A percentile compares a stretch with the other conserved stretches of the same genome.
Evolutionary conservation across 1,140 invertebrate genomes (phyloP).

Genomic region (Dolichoris vasculosae): DNA sequence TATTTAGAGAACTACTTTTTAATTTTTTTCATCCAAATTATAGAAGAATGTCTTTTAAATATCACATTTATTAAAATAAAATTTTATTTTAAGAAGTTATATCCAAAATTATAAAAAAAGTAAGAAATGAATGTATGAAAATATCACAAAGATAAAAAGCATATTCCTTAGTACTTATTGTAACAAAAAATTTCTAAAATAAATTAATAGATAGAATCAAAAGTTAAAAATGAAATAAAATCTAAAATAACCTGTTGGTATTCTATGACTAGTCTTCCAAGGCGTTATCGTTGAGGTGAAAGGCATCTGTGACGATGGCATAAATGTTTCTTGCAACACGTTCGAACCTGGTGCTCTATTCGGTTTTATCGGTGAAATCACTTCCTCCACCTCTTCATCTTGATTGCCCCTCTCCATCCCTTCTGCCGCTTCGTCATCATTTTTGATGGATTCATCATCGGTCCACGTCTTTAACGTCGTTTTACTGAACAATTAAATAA

Average conservation of each 20-base stretch:
- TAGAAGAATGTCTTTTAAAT: too few species aligned
- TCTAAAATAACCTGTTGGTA: constrained; percentile 62
- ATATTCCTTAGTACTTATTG: not conserved
- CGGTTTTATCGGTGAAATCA: constrained; percentile 58
- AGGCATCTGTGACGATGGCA: constrained; percentile 54
- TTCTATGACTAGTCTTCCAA: constrained; percentile 70
- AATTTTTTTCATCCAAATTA: too few species aligned
- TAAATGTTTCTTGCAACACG: constrained; percentile 64
- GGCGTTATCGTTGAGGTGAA: constrained; percentile 62
- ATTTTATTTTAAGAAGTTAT: too few species aligned
- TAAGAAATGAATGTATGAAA: not conserved
- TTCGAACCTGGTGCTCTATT: constrained; percentile 61
- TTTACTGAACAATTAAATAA: constrained; percentile 4
- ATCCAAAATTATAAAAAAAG: not conserved
- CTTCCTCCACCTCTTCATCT: constrained; percentile 59
- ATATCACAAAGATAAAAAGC: not conserved
- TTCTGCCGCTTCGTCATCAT: constrained; percentile 58
- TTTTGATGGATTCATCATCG: constrained; percentile 59
- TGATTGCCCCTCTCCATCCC: constrained; percentile 62
- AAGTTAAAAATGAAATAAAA: not conserved
- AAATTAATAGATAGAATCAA: constrained; percentile 27
- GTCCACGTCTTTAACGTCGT: constrained; percentile 1
- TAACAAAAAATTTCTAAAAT: constrained; percentile 5
- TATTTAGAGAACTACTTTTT: too few species aligned
- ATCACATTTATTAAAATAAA: too few species aligned